Evolutionary conservation across 2,888 invertebrate genomes (phyloP), one percentile per base, ranked within the genome.

Genomic region (Drosophila algonquin): DNA sequence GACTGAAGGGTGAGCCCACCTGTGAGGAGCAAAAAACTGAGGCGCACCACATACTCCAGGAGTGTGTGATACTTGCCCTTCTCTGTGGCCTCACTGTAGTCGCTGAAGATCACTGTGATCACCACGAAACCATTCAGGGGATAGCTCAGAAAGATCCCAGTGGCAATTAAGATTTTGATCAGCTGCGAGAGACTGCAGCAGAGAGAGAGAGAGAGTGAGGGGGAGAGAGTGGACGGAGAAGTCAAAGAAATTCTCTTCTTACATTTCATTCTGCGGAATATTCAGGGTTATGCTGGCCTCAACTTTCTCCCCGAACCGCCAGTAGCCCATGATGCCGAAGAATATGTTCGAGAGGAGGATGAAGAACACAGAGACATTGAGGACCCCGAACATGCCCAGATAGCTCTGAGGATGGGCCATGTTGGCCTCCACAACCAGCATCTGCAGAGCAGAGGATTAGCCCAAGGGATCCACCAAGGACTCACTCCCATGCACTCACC

Each of bases 121-220:
- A 98, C 98, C 10, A 99, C 98, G 92, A 98, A 99, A 92, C 98
- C 98, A 92, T 98, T 98, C 2, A 99, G 94, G 44, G 96, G 96
- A 93, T 98, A 99, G 0, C 98, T 97, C 77, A 98, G 94, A 93
- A 98, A 97, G 65, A 99, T 97, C 14, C 96, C 96, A 0, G 95
- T 91, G 0, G 96, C 96, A 61, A 96, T 96, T 95, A 96, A 95
- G 24, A 96, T 72, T 87, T 96, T 96, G 0, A 96, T 96, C 8
- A 94, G 94, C 89, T 96, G 96, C 0, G 96, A 96, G 81, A 96
- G 93, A 16, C 95, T 96, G 93, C 1, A 5, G 7, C 12, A 0
- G 10, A n/a, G 12, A 0, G 12, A n/a, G 12, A 12, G 16, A 24
- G 93, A 10, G 35, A 35, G 35, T 4, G 35, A 12, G 12, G 0